Evolutionary conservation across 2,888 invertebrate species (phyloP), one percentile per base, ranked within the genome.

Genomic region (Amphipyra berbera): DNA sequence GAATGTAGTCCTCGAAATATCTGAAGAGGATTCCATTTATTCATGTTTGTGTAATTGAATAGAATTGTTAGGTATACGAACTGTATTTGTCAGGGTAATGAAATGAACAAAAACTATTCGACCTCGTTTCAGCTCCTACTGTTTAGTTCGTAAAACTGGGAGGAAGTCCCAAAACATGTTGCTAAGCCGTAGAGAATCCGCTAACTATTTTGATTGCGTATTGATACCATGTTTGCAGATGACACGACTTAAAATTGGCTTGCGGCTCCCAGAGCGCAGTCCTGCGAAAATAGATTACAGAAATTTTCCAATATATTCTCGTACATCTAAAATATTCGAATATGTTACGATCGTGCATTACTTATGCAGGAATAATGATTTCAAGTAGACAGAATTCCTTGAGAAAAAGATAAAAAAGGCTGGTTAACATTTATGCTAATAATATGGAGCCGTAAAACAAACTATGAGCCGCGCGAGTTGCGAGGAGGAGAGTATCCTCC

Each of bases 401-500:
- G 46, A 53, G 52, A 63, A 61, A 59, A 46, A 63, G 37, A 57
- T 14, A 56, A 55, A 68, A 75, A 68, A 45, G 8, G 15, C 27
- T 45, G 35, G 44, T 57, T 55, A 63, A 67, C 65, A 56, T 66
- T 78, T 69, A 78, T 78, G 78, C 61, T 78, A 78, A 78, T 74
- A 66, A 60, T 38, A 50, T 48, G 58, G 41, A 59, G 66, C 44
- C 69, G 55, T 76, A 78, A 78, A 76, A 77, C 42, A 69, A 77
- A 75, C 68, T 71, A 67, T 73, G 62, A 72, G 53, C 49, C 45
- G 48, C 27, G 12, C 42, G 56, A 61, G 53, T 42, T 38, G 40
- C 46, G 42, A 52, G 60, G 47, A 60, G 49, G 55, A 41, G 44
- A n/a, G n/a, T n/a, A n/a, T n/a, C n/a, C 10, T 27, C 61, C 53